phyloP scores from a whole-genome alignment of 2,113 vertebrate genomes.

The Silurus asotus region DNA sequence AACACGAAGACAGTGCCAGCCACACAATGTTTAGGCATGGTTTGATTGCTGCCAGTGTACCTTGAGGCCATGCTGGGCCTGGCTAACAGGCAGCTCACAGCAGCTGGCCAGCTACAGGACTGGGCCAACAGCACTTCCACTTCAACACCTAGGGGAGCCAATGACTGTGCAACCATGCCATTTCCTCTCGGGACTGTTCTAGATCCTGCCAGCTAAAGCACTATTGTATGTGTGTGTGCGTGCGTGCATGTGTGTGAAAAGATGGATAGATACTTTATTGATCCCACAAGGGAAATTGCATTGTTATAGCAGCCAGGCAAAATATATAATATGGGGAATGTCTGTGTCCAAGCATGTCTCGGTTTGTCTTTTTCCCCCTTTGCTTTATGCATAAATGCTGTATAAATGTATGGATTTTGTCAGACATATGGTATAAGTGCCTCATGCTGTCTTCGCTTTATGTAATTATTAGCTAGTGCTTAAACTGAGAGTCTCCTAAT shows the following conservation, averaged over 20 bases:
- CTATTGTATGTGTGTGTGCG: conserved; percentile 34
- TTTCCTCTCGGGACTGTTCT: conserved; percentile 64
- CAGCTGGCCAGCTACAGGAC: conserved; percentile 60
- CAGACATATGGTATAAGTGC: not conserved
- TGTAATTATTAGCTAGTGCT: conserved; percentile 67
- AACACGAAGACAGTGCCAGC: conserved; percentile 63
- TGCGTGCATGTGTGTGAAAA: conserved; percentile 24
- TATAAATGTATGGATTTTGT: conserved; percentile 22
- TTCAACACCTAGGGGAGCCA: conserved; percentile 53
- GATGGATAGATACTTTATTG: conserved; percentile 5
- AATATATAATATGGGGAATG: conserved; percentile 5
- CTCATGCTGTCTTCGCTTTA: conserved; percentile 51
- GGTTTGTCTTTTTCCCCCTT: not conserved
- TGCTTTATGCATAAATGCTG: conserved; percentile 5
- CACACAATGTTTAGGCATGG: conserved; percentile 50
- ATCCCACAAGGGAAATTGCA: conserved; percentile 18
- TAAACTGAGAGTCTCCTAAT: conserved; percentile 66
- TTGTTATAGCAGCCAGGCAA: not conserved
- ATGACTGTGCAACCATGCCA: conserved; percentile 54
- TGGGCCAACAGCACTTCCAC: conserved; percentile 59
- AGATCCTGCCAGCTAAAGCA: conserved; percentile 63
- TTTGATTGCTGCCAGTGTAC: conserved; percentile 44
- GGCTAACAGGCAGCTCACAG: conserved; percentile 64
- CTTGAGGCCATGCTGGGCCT: conserved; percentile 46
- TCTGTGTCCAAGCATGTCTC: conserved; percentile 24